Evolutionary conservation across 2,113 vertebrate species (phyloP).

Genomic region (Danio rerio): DNA sequence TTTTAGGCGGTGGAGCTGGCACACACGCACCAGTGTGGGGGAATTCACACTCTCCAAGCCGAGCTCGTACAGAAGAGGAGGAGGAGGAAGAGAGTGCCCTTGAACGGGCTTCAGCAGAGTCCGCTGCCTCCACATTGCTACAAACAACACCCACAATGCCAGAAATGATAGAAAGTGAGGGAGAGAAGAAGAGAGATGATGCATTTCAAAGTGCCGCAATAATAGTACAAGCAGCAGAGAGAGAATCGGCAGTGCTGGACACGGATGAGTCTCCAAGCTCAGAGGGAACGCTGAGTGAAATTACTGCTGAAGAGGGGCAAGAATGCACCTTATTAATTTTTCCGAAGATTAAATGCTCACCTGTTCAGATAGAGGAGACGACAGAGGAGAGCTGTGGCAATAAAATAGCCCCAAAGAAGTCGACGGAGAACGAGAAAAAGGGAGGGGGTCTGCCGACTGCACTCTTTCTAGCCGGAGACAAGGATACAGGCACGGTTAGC

Average conservation of each 20-base stretch:
- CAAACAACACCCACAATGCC: conserved; percentile 77
- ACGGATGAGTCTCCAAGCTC: conserved; percentile 51
- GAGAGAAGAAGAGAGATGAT: conserved; percentile 70
- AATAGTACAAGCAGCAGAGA: conserved; percentile 57
- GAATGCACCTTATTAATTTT: conserved; percentile 61
- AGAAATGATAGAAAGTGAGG: conserved; percentile 75
- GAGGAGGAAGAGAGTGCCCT: conserved; percentile 65
- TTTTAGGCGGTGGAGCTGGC: conserved; percentile 50
- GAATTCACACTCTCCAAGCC: conserved; percentile 59
- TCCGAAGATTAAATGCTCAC: conserved; percentile 63
- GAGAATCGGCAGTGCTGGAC: conserved; percentile 54
- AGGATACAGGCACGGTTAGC: conserved; percentile 58
- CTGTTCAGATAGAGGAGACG: conserved; percentile 60
- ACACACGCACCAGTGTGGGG: conserved; percentile 54
- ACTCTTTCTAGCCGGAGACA: conserved; percentile 59
- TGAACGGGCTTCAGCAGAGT: conserved; percentile 69
- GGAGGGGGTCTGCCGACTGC: conserved; percentile 54
- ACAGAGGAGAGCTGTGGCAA: conserved; percentile 64
- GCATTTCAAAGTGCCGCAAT: conserved; percentile 57
- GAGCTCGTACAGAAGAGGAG: conserved; percentile 67
- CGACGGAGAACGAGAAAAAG: conserved; percentile 61
- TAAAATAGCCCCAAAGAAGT: conserved; percentile 71
- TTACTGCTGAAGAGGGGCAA: conserved; percentile 44
- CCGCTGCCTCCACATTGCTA: conserved; percentile 69
- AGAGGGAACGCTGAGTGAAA: conserved; percentile 48